phyloP scores from a whole-genome alignment of 2,797 vertebrate species.

The Arctocebus calabarensis region DNA sequence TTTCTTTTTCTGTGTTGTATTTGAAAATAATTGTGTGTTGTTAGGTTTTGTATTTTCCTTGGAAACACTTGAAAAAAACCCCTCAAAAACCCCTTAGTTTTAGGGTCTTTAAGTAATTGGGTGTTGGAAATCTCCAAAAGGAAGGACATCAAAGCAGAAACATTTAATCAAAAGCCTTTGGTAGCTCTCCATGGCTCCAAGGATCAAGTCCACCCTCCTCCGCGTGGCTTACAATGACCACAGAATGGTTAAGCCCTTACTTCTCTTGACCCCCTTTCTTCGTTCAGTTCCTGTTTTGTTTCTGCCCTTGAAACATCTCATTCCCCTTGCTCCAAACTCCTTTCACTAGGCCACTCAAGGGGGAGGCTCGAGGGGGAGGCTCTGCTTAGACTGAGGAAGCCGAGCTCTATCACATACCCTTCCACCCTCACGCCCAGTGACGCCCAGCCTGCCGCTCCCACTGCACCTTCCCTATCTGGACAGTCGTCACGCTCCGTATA shows the following conservation, averaged over 20 bases:
- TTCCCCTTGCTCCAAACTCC: not conserved
- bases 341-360: not conserved
- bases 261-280: not conserved
- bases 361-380: not conserved
- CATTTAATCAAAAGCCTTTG: not conserved
- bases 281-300: not conserved
- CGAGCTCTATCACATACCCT: not conserved
- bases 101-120: not conserved
- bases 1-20: not conserved
- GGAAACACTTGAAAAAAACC: not conserved
- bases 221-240: not conserved
- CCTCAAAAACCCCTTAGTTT: not conserved
- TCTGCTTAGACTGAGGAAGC: not conserved
- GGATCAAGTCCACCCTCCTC: not conserved
- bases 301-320: not conserved
- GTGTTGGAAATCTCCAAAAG: not conserved
- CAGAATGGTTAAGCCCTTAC: not conserved
- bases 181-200: not conserved
- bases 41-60: not conserved
- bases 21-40: constrained; percentile 19
- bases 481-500: not conserved
- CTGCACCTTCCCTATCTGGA: not conserved
- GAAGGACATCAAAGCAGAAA: not conserved
- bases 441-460: not conserved
- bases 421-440: not conserved